Conservation (phyloP, 1,140 invertebrate species). For the Pogonomyrmex californicus region DNA sequence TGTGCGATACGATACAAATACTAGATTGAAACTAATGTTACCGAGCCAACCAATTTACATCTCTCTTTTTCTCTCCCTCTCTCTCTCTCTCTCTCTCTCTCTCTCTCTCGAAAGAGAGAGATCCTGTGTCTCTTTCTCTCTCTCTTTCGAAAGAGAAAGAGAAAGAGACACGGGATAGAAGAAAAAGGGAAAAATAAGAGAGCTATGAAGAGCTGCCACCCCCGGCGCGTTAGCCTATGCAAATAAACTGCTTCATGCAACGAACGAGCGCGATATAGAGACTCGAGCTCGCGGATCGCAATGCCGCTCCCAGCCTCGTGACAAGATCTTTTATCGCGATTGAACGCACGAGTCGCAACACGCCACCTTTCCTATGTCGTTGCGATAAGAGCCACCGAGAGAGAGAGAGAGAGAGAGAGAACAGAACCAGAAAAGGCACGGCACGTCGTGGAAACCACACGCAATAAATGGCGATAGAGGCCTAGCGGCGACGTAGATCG, state of each 20-base stretch:
- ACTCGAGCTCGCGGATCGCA: constrained; percentile 75
- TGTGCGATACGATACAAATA: constrained; percentile 73
- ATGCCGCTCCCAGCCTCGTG: constrained; percentile 79
- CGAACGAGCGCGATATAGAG: constrained; percentile 71
- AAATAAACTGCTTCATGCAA: constrained; percentile 76
- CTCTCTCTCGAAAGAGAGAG: too few species aligned
- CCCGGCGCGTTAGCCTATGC: constrained; percentile 73
- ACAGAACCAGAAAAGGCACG: constrained; percentile 73
- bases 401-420: constrained; percentile 43
- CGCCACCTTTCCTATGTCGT: constrained; percentile 78
- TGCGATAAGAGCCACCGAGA: constrained; percentile 78
- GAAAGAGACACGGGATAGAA: not conserved
- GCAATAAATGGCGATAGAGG: constrained; percentile 61
- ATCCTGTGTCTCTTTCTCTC: too few species aligned
- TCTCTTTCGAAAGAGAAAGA: not conserved
- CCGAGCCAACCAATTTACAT: not conserved
- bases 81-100: too few species aligned
- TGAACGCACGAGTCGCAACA: constrained; percentile 80
- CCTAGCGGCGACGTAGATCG: constrained; percentile 22
- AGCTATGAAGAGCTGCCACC: constrained; percentile 69
- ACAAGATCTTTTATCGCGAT: constrained; percentile 86
- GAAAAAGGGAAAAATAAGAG: constrained; percentile 72
- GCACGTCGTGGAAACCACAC: constrained; percentile 68
- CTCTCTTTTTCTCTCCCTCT: not conserved
- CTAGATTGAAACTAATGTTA: constrained; percentile 52